phyloP scores from a whole-genome alignment of 2,797 vertebrate genomes.

The Paedocypris micromegethes region DNA sequence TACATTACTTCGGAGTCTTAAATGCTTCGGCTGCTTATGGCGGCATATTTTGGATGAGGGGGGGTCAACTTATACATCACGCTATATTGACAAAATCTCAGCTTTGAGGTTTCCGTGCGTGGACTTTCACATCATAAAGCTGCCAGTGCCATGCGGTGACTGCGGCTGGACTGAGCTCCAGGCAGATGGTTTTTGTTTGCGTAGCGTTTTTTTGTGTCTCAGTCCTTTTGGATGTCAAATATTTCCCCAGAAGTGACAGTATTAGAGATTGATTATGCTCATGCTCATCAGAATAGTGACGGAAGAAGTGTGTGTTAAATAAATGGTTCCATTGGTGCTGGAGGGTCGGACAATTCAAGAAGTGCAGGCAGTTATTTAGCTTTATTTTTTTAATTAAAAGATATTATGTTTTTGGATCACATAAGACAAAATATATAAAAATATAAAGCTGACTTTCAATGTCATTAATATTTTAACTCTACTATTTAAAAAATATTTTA shows the following conservation, averaged over 20 bases:
- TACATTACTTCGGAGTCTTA: slow-evolving; percentile 31
- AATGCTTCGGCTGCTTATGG: not conserved
- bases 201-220: not conserved
- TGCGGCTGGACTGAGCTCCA: not conserved
- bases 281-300: no score
- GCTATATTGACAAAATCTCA: not conserved
- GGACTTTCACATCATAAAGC: slow-evolving; percentile 9
- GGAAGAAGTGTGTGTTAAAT: not conserved
- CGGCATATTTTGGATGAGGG: not conserved
- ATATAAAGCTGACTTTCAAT: no score
- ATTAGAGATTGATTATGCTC: no score
- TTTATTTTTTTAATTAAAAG: no score
- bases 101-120: slow-evolving; percentile 1
- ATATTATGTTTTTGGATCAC: no score
- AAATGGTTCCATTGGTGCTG: no score
- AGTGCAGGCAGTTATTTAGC: no score
- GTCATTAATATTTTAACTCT: no score
- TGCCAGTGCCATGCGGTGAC: not conserved
- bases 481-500: no score
- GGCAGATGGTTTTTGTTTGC: slow-evolving; percentile 2
- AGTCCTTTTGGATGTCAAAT: not conserved
- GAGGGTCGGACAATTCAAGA: no score
- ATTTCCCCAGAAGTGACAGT: not conserved
- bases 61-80: no score
- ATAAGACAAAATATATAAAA: no score